Evolutionary conservation across 2,797 vertebrate species (phyloP).

Genomic region (Dipus sagitta): DNA sequence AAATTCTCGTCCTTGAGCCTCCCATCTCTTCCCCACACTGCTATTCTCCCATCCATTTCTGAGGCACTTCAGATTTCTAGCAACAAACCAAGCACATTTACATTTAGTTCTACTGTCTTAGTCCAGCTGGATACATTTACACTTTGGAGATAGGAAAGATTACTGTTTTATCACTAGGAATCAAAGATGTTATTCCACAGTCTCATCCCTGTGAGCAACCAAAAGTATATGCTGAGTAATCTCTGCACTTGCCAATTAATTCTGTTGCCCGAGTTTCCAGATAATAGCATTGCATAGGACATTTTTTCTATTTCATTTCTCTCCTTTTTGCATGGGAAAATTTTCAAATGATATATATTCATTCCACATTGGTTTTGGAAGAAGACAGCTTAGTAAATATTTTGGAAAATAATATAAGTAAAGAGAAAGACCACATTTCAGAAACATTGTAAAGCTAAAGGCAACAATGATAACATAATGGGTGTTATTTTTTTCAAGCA

Average conservation of each 20-base stretch:
- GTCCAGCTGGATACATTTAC: constrained; percentile 26
- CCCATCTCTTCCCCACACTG: neutral
- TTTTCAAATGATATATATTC: constrained; percentile 6
- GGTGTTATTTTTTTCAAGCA: constrained; percentile 59
- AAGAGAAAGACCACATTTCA: constrained; percentile 56
- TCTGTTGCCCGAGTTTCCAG: constrained; percentile 52
- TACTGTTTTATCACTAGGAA: constrained; percentile 64
- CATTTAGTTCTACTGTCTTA: constrained; percentile 26
- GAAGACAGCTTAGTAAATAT: constrained; percentile 36
- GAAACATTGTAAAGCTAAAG: constrained; percentile 42
- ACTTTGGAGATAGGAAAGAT: constrained; percentile 20
- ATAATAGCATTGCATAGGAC: constrained; percentile 15
- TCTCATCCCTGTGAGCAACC: constrained; percentile 36
- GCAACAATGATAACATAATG: constrained; percentile 47
- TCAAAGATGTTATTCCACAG: constrained; percentile 59
- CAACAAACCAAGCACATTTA: constrained; percentile 24
- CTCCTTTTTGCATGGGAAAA: too few species aligned
- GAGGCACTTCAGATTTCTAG: neutral
- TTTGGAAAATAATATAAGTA: neutral
- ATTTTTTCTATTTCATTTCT: neutral
- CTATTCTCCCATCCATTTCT: neutral
- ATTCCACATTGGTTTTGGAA: constrained; percentile 45
- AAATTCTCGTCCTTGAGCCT: neutral
- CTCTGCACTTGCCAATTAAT: constrained; percentile 42
- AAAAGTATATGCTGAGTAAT: constrained; percentile 56